Conservation (phyloP, 2,113 vertebrate species). For the Vimba vimba region DNA sequence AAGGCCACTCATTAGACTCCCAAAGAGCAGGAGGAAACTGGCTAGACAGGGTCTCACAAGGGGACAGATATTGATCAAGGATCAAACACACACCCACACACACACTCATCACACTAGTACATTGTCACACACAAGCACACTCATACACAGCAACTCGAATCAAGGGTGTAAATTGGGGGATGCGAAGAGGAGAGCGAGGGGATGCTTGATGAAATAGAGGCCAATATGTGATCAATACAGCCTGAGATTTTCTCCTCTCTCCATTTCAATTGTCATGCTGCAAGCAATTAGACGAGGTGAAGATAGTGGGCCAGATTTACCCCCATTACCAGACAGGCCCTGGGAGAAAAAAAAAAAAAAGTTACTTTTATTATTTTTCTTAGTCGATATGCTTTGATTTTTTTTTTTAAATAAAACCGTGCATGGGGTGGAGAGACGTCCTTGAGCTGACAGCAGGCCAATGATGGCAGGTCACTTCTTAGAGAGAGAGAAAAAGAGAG, state of each 20-base stretch:
- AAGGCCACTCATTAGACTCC: constrained; percentile 71
- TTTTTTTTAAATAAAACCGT: constrained; percentile 52
- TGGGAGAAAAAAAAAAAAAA: constrained; percentile 25
- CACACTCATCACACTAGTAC: constrained; percentile 42
- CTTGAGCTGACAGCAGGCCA: constrained; percentile 62
- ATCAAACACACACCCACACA: constrained; percentile 52
- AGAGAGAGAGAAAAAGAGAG: constrained; percentile 19
- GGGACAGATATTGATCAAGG: constrained; percentile 75
- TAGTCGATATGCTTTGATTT: constrained; percentile 51
- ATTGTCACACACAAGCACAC: constrained; percentile 51
- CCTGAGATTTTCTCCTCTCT: constrained; percentile 74
- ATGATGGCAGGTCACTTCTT: constrained; percentile 69
- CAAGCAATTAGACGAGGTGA: constrained; percentile 74
- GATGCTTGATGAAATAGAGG: constrained; percentile 75
- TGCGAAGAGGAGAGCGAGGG: constrained; percentile 66
- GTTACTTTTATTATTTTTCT: constrained; percentile 48
- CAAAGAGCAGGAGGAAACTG: constrained; percentile 66
- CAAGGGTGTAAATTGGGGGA: constrained; percentile 78
- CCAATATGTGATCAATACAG: constrained; percentile 78
- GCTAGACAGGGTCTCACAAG: constrained; percentile 70
- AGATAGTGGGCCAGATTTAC: constrained; percentile 54
- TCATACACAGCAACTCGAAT: constrained; percentile 71
- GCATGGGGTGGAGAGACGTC: constrained; percentile 39
- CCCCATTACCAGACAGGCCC: constrained; percentile 38
- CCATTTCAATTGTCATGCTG: constrained; percentile 78